Base-by-base conservation (phyloP, 2,113 vertebrate genomes). In the Excalfactoria chinensis region DNA sequence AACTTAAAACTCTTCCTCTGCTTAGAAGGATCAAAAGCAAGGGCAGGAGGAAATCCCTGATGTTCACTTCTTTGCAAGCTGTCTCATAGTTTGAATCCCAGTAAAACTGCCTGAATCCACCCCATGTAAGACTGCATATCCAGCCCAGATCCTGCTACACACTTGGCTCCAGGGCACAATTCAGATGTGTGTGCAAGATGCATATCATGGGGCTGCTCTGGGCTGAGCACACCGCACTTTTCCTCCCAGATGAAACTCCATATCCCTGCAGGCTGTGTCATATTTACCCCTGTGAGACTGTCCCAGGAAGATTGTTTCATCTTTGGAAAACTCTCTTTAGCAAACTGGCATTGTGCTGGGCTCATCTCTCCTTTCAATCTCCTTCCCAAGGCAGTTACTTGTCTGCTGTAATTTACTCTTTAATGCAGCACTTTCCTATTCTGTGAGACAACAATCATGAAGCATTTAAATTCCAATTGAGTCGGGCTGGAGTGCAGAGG, bases 401-500 rank as follows among this genome's bases (percentile, higher is more conserved):
- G 87, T 95, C 95, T 94, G 91, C 92, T 97, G 93, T 97, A 96
- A 97, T 97, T 97, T 97, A 96, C 94, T 97, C 93, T 95, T 95
- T 97, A 97, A 96, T 92, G 87, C 94, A 93, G 96, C 88, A 84
- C 94, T 97, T 94, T 93, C 86, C 95, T 93, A 96, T 97, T 97
- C 93, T 97, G 92, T 89, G 62, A 86, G 95, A 92, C 96, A 96
- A 97, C 97, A 97, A 97, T 97, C 95, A 94, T 88, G 73, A 91
- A 96, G 97, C 97, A 97, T 98, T 98, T 97, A 97, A 97, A 98
- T 98, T 97, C 97, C 96, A 96, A 97, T 97, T 97, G 97, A 97
- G 96, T 97, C 95, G 96, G 91, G 94, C 95, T 85, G 85, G 90
- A 94, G 95, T 93, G 95, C 91, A 97, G 95, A 91, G 91, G 94